Conservation (phyloP, 2,113 vertebrate species). For the Jacana jacana region DNA sequence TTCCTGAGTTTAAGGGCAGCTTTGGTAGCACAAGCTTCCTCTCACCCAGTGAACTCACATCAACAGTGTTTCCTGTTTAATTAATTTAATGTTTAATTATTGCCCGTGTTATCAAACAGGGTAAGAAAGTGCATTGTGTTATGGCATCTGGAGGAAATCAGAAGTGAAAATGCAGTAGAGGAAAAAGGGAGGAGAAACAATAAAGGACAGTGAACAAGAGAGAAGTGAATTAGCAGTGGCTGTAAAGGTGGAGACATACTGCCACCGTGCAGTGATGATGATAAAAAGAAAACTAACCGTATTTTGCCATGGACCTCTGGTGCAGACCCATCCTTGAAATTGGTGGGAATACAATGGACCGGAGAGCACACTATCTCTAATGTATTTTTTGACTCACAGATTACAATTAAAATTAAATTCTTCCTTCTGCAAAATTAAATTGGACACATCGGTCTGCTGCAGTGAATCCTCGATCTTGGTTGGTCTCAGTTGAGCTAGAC, state of each 20-base stretch:
- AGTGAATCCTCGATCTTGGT: neutral
- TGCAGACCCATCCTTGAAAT: conserved; percentile 53
- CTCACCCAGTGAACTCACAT: neutral
- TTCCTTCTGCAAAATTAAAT: conserved; percentile 55
- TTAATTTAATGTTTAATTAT: neutral
- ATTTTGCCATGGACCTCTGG: neutral
- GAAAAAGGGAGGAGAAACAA: neutral
- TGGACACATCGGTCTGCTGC: conserved; percentile 1
- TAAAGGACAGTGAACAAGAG: neutral
- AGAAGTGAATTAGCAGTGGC: neutral
- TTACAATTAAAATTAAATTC: conserved; percentile 60
- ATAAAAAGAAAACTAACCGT: neutral
- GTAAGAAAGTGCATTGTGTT: neutral
- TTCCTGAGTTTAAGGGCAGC: neutral
- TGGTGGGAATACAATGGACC: conserved; percentile 33
- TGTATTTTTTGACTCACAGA: conserved; percentile 53
- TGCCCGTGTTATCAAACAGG: neutral
- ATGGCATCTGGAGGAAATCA: neutral
- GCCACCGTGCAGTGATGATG: conserved; percentile 19
- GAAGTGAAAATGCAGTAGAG: neutral
- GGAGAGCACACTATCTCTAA: conserved; percentile 1
- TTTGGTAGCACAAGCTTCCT: neutral
- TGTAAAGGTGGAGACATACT: conserved; percentile 1
- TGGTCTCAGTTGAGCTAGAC: neutral
- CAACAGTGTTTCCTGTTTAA: neutral